phyloP scores from a whole-genome alignment of 37 sponge, comb jelly and placozoan genomes.

The Beroe ovata region DNA sequence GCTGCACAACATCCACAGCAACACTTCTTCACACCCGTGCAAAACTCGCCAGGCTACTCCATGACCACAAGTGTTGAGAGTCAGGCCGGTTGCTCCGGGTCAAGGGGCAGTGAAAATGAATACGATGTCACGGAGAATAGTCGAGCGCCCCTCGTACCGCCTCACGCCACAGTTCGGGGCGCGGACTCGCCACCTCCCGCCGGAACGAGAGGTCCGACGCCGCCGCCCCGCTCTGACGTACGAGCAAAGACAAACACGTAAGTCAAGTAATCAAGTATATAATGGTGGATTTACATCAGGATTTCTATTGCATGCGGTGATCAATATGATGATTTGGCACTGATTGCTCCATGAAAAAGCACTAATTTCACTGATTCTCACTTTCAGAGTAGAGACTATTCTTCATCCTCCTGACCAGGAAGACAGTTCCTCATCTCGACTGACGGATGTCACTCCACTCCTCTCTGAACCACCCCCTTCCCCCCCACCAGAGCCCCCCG shows the following conservation, averaged over 20 bases:
- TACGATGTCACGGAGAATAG: background rate
- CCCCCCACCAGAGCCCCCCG: background rate
- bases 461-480: background rate
- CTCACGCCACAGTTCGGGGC: background rate
- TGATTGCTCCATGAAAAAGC: too few relatives aligned
- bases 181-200: background rate
- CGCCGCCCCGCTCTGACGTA: constrained; percentile 21
- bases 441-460: background rate
- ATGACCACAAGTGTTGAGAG: background rate
- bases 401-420: background rate
- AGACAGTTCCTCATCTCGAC: background rate
- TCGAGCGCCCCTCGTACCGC: background rate
- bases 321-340: too few relatives aligned
- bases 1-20: too few relatives aligned
- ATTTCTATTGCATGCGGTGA: too few relatives aligned
- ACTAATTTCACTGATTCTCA: too few relatives aligned
- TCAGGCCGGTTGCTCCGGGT: background rate
- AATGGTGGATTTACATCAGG: too few relatives aligned
- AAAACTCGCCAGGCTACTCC: constrained; percentile 36
- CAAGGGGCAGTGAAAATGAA: background rate
- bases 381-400: background rate
- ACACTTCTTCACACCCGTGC: constrained; percentile 61
- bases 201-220: constrained; percentile 37
- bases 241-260: background rate
- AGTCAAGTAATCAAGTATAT: too few relatives aligned